phyloP scores from a whole-genome alignment of 1,140 invertebrate species.

The Caligus rogercresseyi region DNA sequence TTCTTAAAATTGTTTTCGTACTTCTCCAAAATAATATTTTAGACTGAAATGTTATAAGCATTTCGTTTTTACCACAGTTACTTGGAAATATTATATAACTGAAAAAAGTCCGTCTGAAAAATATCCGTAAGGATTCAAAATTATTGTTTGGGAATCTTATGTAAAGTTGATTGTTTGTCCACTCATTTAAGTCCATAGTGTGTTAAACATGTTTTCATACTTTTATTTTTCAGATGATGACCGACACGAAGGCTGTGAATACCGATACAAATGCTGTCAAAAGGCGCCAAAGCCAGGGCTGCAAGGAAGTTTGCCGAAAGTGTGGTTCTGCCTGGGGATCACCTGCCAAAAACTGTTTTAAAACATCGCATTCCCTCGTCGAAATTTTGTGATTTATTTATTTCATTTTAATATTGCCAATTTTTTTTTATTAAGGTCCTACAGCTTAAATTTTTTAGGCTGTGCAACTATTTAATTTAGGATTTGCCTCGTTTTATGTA shows the following conservation, averaged over 20 bases:
- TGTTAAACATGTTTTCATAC: neutral
- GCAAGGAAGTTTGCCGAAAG: neutral
- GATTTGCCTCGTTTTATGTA: no score
- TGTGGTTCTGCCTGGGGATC: neutral
- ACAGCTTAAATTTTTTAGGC: no score
- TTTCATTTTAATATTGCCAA: no score
- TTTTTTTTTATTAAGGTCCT: no score
- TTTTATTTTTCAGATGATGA: neutral
- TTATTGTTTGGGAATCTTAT: neutral
- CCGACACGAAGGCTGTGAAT: constrained; percentile 5
- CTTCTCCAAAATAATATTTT: no score
- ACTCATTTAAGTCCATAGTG: neutral
- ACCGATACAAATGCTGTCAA: neutral
- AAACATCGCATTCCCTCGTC: neutral
- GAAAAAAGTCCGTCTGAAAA: neutral
- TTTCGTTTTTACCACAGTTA: neutral
- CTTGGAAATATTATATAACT: neutral
- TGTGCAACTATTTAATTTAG: no score
- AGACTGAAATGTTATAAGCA: no score
- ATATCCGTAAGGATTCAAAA: neutral
- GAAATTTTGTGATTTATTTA: neutral
- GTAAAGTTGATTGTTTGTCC: neutral
- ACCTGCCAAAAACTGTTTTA: neutral
- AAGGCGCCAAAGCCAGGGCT: neutral
- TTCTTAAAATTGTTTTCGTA: no score